Evolutionary conservation across 2,888 invertebrate genomes (phyloP).

Genomic region (Mamestra brassicae): DNA sequence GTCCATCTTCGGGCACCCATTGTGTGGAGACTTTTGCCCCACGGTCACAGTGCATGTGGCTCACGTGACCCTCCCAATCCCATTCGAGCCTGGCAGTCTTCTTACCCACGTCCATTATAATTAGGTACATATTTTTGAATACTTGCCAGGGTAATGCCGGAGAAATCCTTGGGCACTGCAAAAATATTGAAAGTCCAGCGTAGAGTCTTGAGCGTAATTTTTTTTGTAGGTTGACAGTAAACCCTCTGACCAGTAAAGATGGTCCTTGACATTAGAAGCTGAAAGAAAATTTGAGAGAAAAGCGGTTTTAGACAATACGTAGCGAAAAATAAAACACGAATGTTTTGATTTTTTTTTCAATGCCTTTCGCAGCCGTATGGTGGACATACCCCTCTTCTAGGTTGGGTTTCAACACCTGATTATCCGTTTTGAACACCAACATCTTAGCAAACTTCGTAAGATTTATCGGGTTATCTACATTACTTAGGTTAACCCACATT

Average conservation of each 20-base stretch:
- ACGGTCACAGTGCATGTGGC: too few relatives aligned
- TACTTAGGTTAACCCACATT: too few relatives aligned
- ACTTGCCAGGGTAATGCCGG: constrained; percentile 85
- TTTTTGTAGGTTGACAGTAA: constrained; percentile 81
- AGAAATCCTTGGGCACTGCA: constrained; percentile 87
- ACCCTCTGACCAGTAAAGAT: constrained; percentile 84
- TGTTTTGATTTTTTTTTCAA: not conserved
- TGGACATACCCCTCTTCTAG: not conserved
- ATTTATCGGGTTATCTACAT: too few relatives aligned
- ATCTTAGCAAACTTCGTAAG: too few relatives aligned
- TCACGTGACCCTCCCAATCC: too few relatives aligned
- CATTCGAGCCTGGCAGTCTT: too few relatives aligned
- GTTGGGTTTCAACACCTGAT: not conserved
- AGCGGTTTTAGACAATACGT: too few relatives aligned
- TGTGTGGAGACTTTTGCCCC: too few relatives aligned
- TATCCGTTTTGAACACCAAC: too few relatives aligned
- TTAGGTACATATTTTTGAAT: not conserved
- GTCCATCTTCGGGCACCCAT: too few relatives aligned
- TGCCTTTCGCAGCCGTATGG: not conserved
- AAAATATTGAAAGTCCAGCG: constrained; percentile 86
- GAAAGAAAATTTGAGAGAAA: constrained; percentile 16
- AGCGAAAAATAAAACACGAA: too few relatives aligned
- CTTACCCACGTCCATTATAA: not conserved
- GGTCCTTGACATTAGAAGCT: constrained; percentile 76
- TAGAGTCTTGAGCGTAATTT: constrained; percentile 85